Evolutionary conservation across 2,113 vertebrate species (phyloP).

Genomic region (Phodopus roborovskii): DNA sequence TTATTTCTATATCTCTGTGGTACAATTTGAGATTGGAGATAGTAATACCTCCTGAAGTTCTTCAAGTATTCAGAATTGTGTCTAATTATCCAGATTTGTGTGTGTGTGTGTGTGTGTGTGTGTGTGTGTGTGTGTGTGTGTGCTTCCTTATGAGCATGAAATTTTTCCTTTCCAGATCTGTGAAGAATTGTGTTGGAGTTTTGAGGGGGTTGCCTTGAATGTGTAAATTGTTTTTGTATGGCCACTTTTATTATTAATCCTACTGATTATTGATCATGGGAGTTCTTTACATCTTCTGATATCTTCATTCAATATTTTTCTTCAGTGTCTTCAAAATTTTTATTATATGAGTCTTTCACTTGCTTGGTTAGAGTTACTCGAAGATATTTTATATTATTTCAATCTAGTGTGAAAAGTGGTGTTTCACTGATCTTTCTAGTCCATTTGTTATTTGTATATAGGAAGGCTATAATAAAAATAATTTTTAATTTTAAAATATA

Average conservation of each 20-base stretch:
- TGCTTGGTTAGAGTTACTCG: not conserved
- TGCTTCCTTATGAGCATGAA: not conserved
- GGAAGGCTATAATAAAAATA: not conserved
- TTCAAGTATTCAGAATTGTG: not conserved
- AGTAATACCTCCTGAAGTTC: not conserved
- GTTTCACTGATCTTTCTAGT: not conserved
- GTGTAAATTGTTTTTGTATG: not conserved
- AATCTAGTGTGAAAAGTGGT: not conserved
- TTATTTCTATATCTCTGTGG: not conserved
- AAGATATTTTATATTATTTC: not conserved
- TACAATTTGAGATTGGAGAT: not conserved
- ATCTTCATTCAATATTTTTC: not conserved
- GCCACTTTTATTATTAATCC: not conserved
- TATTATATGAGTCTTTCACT: not conserved
- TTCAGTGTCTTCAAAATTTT: not conserved
- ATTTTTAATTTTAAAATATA: conserved; percentile 34
- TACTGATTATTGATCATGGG: not conserved
- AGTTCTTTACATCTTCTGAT: not conserved
- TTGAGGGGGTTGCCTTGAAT: not conserved
- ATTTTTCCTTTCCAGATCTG: not conserved
- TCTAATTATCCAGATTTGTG: not conserved
- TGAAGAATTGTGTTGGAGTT: not conserved
- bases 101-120: too few species aligned
- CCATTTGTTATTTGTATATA: not conserved
- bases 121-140: not conserved